Evolutionary conservation across 2,113 vertebrate genomes (phyloP), one percentile per base, ranked within the genome.

Genomic region (Chascanopsetta lugubris): DNA sequence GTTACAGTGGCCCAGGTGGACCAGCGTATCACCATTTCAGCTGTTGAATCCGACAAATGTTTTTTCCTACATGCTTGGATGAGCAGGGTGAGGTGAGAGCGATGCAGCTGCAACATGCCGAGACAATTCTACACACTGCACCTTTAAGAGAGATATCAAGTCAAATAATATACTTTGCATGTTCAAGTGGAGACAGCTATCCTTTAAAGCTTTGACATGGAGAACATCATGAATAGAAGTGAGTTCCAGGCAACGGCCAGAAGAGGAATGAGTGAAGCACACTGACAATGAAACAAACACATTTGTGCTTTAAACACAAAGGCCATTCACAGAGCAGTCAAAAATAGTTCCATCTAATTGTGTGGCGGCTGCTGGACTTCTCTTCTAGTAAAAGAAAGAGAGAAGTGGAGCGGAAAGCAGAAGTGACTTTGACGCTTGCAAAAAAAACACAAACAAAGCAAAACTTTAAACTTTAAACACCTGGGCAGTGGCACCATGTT

Each of bases 341-440:
- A 75, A 82, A 85, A 85, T 76, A 87, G 72, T 57, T 60, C 75
- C 46, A 61, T 18, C 61, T 51, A 54, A 22, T 29, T 69, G 51
- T 64, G 20, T 61, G 22, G 15, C 72, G 61, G 59, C 60, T 50
- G 72, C 61, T 49, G 70, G 79, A 87, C 82, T 85, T 87, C 83
- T 89, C 76, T 78, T 85, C 73, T 53, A 43, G 43, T 72, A 72
- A 87, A 61, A 32, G 69, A 68, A 88, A 90, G 77, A 84, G 80
- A 89, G 91, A 91, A 91, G 90, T 91, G 34, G 53, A 13, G 21
- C 30, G 55, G 80, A 93, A 92, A 92, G 90, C 86, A 91, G 91
- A 93, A 92, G 87, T 79, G 30, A 71, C 30, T 48, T 59, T 10
- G 18, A 65, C 61, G 56, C 46, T 25, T 18, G 26, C 34, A 47